Conservation (phyloP, 2,797 vertebrate species). For the Thaleichthys pacificus region DNA sequence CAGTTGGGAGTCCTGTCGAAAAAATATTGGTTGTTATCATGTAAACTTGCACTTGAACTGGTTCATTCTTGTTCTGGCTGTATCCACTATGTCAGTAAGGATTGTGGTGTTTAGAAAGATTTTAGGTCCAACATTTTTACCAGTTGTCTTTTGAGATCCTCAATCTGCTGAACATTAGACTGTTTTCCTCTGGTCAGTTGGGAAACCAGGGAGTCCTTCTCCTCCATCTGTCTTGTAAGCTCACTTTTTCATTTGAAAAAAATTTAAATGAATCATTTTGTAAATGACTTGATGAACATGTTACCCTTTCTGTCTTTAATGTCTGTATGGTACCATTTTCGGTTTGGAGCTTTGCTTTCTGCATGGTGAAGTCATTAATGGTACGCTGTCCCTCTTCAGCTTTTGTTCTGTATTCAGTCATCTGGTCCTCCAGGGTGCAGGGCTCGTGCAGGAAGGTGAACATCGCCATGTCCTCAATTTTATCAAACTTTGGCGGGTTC, state of each 20-base stretch:
- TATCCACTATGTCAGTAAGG: background rate
- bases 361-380: constrained; percentile 80
- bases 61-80: background rate
- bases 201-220: constrained; percentile 80
- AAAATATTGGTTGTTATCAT: too few relatives aligned
- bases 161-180: constrained; percentile 82
- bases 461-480: constrained; percentile 90
- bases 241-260: constrained; percentile 67
- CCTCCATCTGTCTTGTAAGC: constrained; percentile 80
- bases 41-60: too few relatives aligned
- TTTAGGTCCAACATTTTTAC: constrained; percentile 6
- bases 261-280: background rate
- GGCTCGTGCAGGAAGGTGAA: constrained; percentile 82
- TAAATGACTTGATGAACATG: too few relatives aligned
- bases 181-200: constrained; percentile 85
- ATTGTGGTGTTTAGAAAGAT: background rate
- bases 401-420: constrained; percentile 79
- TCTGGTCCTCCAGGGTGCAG: constrained; percentile 84
- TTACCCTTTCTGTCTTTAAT: too few relatives aligned
- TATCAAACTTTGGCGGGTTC: constrained; percentile 82
- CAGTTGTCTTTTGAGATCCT: constrained; percentile 86
- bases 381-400: constrained; percentile 80
- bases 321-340: constrained; percentile 77
- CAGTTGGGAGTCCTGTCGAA: constrained; percentile 71
- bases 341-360: constrained; percentile 85